Evolutionary conservation across 2,797 vertebrate genomes (phyloP), one percentile per base, ranked within the genome.

Genomic region (Semaprochilodus insignis): DNA sequence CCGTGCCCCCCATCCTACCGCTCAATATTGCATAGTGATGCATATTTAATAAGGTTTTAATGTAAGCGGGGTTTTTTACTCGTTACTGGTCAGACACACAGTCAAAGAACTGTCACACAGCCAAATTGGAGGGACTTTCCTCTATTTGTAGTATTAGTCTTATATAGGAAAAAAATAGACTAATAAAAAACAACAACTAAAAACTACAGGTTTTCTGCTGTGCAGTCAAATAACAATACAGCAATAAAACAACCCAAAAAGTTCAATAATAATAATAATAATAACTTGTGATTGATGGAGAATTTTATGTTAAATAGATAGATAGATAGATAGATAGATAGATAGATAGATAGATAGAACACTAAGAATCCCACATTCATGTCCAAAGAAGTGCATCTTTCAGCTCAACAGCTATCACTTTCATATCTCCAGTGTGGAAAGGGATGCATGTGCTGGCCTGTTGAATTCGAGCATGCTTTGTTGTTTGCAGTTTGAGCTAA

Each of bases 11-110:
- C 19, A 7, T 6, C 34, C 31, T n/a, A 70, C 21, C 79, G 63
- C 73, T 82, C 78, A 52, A 81, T 83, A 77, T 82, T 81, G 34
- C 76, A 81, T 60, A 71, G 62, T 25, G 66, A 80, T 86, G 48
- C 79, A 86, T 89, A 83, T 85, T 82, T 89, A 80, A 87, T 78
- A 65, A 8, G 81, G 71, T 55, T 84, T 77, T 78, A 82, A 82
- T 83, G 59, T 85, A 83, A 88, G 73, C 25, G 15, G 19, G 63
- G 60, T 55, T 52, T 66, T n/a, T 82, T 57, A 54, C 36, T 74
- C 54, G 27, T 70, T 51, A 60, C 72, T 70, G 60, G 54, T 44
- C 36, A 72, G n/a, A 80, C 48, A 78, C 51, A 78, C 6, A 78
- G 48, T 65, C 72, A 74, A 74, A 17, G 27, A 59, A 59, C 67